Percentiles rank a stretch among this genome's conserved stretches.
Conservation (phyloP, 2,113 vertebrate genomes). For the Picathartes gymnocephalus region DNA sequence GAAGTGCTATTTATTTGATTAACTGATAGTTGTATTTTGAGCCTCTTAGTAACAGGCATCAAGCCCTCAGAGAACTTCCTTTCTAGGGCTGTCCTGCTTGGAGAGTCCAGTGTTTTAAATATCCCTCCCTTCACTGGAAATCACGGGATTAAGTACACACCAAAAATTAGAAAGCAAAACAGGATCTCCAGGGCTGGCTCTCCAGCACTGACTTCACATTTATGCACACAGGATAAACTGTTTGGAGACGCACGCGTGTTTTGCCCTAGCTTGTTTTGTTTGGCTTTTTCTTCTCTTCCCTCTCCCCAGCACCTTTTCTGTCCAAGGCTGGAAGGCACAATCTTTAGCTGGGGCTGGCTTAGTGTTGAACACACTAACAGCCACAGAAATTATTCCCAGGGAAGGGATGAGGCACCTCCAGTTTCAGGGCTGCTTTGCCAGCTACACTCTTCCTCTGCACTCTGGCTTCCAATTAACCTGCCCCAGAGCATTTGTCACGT, state of each 20-base stretch:
- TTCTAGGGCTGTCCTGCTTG: constrained; percentile 36
- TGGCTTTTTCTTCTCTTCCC: neutral
- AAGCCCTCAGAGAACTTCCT: constrained; percentile 24
- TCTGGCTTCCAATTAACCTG: constrained; percentile 4
- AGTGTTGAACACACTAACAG: neutral
- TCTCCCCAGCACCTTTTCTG: neutral
- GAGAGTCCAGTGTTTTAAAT: constrained; percentile 30
- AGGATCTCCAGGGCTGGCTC: constrained; percentile 30
- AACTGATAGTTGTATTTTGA: constrained; percentile 24
- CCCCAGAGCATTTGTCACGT: neutral
- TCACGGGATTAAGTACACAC: constrained; percentile 26
- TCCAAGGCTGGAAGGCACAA: neutral
- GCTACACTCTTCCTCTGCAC: neutral
- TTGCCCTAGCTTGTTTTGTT: constrained; percentile 19
- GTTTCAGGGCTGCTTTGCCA: neutral
- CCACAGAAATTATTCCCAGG: neutral
- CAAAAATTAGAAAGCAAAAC: constrained; percentile 52
- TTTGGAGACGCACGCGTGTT: constrained; percentile 1
- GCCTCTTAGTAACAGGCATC: constrained; percentile 16
- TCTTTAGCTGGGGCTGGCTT: neutral
- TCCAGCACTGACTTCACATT: constrained; percentile 24
- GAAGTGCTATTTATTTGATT: constrained; percentile 19
- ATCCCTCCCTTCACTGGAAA: constrained; percentile 32
- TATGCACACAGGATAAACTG: constrained; percentile 6
- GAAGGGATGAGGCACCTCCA: neutral